Conservation (phyloP, 2,113 vertebrate genomes). For the Callaeas wilsoni region DNA sequence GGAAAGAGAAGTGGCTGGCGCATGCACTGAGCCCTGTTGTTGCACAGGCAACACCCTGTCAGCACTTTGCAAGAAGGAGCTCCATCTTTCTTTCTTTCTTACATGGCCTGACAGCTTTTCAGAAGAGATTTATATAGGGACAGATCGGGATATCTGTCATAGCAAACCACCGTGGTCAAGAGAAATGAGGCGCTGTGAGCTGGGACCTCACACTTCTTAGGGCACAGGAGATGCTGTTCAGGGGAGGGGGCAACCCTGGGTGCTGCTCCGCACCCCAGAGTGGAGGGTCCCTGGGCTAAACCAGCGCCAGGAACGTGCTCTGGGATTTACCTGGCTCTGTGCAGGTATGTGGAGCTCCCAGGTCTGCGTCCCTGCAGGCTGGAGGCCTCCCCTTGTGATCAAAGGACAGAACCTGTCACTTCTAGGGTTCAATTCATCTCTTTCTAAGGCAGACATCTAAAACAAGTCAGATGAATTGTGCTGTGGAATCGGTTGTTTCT, state of each 20-base stretch:
- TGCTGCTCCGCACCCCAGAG: not conserved
- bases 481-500: constrained; percentile 9
- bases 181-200: not conserved
- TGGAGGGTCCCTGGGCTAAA: not conserved
- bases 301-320: not conserved
- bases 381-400: not conserved
- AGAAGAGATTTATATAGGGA: constrained; percentile 58
- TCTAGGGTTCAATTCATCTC: not conserved
- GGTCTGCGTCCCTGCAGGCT: not conserved
- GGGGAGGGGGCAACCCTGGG: not conserved
- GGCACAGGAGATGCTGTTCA: not conserved
- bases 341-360: not conserved
- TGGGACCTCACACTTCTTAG: not conserved
- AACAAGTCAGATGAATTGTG: constrained; percentile 16
- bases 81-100: constrained; percentile 64
- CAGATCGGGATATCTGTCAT: constrained; percentile 32
- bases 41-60: constrained; percentile 1
- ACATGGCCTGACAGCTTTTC: constrained; percentile 50
- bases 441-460: not conserved
- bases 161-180: not conserved
- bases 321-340: not conserved
- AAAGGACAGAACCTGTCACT: constrained; percentile 18
- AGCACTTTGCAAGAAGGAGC: constrained; percentile 33
- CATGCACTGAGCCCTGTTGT: not conserved
- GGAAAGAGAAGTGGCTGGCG: not conserved